Conservation (phyloP, 2,888 invertebrate species). For the Gasteruption jaculator region DNA sequence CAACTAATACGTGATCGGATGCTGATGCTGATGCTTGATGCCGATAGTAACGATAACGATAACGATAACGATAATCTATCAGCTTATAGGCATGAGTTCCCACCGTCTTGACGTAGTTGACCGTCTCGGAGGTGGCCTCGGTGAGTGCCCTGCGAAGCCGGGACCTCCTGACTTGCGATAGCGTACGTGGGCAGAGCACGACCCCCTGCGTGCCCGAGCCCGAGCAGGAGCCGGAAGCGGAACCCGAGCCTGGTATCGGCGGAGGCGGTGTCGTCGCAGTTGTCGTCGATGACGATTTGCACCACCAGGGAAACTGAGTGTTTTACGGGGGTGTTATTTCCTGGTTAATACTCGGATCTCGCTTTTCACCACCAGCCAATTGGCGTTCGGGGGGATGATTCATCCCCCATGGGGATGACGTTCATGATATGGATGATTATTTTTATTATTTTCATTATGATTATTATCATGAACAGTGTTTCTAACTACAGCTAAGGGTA, state of each 20-base stretch:
- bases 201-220: constrained; percentile 63
- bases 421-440: neutral
- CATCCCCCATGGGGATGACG: too few species aligned
- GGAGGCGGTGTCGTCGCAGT: constrained; percentile 40
- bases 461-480: too few species aligned
- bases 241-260: constrained; percentile 29
- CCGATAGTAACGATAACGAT: constrained; percentile 12
- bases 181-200: constrained; percentile 85
- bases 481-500: too few species aligned
- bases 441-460: too few species aligned
- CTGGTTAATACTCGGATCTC: constrained; percentile 15
- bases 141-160: constrained; percentile 85
- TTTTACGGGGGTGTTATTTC: constrained; percentile 32
- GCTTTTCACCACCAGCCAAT: constrained; percentile 1
- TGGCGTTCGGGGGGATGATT: neutral
- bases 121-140: constrained; percentile 82
- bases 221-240: constrained; percentile 32
- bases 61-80: constrained; percentile 24
- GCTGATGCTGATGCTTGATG: constrained; percentile 4
- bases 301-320: constrained; percentile 51
- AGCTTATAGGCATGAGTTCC: constrained; percentile 37
- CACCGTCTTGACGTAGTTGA: constrained; percentile 88
- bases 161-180: constrained; percentile 83
- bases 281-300: constrained; percentile 47
- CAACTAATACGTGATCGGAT: too few species aligned